Base-by-base conservation (phyloP, 2,113 vertebrate species). In the Gavialis gangeticus region DNA sequence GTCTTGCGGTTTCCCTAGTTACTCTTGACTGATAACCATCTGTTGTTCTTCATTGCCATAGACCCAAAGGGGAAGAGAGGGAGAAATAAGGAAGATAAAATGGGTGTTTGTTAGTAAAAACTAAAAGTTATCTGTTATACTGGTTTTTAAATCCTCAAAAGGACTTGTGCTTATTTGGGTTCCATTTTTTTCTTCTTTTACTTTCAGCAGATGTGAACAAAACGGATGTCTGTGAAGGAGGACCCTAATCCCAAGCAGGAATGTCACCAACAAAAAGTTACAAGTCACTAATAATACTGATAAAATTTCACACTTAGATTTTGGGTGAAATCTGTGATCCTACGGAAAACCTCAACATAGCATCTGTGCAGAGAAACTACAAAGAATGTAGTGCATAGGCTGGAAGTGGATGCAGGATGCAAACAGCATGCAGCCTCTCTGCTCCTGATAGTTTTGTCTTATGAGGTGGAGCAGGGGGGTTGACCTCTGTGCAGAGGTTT, bases 1-100 rank as follows among this genome's bases (percentile, higher is more conserved):
- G 96, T 97, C 97, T 95, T 91, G 93, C 90, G 62, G 98, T 98
- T 98, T 98, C 98, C 98, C 97, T 98, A 98, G 98, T 97, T 98
- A 98, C 96, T 98, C 94, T 94, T 97, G 96, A 97, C 97, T 87
- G 97, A 98, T 97, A 98, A 97, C 98, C 97, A 97, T 98, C 98
- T 97, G 97, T 96, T 97, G 96, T 93, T 97, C 96, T 94, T 96
- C 93, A 95, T 81, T 87, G 89, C 95, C 96, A 92, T 62, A 88
- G 95, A 91, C 93, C 55, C 93, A 95, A 94, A 96, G 89, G 95
- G 79, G 92, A 94, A 90, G 92, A 87, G 87, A 91, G 91, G 87
- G 89, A 96, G 95, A 93, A 94, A 85, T 9, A 1, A 62, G 67
- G 71, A 94, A 96, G 88, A 91, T 57, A 92, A 97, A 96, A 96